These are phyloP conservation scores for Tonatia bakeri DNA, from an alignment of 2,113 vertebrate genomes.

Conservation along the genomic window DNA sequence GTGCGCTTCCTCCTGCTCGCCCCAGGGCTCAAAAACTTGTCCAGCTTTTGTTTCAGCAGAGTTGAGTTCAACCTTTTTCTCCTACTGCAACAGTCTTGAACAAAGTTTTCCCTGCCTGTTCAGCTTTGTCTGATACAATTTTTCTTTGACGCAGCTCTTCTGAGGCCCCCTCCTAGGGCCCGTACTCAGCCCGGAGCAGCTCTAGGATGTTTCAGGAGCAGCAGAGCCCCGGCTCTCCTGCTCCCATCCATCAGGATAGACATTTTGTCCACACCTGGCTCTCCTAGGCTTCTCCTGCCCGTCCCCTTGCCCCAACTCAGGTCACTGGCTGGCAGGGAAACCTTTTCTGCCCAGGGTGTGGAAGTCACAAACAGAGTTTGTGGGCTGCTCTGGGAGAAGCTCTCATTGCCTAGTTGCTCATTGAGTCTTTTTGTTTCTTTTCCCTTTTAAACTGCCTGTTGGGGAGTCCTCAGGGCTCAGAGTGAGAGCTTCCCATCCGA, in stretches of 20 bases:
- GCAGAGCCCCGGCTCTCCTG: too few relatives aligned
- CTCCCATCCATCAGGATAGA: neutral
- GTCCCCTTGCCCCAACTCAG: neutral
- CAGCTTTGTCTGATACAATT: neutral
- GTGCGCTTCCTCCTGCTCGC: neutral
- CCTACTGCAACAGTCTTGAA: too few relatives aligned
- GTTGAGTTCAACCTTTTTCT: neutral
- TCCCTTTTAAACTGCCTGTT: slow-evolving; percentile 80
- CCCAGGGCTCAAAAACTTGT: neutral
- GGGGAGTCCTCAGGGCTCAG: slow-evolving; percentile 88
- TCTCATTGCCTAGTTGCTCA: neutral
- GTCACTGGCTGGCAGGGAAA: neutral
- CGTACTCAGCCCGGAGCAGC: neutral
- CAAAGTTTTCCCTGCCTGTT: neutral
- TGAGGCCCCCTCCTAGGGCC: neutral
- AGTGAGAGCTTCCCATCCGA: slow-evolving; percentile 88
- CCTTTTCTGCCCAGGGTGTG: neutral
- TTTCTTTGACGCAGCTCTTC: neutral
- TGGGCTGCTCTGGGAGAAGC: neutral
- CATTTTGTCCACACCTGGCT: rapidly evolving
- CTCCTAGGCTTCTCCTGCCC: too few relatives aligned
- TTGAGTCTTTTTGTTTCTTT: neutral
- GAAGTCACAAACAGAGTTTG: neutral
- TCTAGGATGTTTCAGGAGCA: neutral
- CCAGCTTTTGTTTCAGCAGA: too few relatives aligned